Base-by-base conservation (phyloP, 2,113 vertebrate species). In the Perognathus longimembris region DNA sequence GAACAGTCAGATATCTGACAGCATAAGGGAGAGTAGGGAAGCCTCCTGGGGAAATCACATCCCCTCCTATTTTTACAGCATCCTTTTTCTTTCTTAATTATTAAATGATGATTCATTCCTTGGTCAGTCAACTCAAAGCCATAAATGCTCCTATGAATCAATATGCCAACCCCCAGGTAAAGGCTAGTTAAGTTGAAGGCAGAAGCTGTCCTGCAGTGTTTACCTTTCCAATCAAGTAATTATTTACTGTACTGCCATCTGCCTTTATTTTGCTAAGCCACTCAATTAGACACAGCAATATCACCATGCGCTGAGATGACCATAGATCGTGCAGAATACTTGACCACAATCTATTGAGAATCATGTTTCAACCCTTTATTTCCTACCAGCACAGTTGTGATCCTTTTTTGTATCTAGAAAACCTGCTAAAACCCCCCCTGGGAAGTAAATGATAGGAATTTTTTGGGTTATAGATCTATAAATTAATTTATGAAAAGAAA, bases 401-500 rank as follows among this genome's bases (percentile, higher is more conserved):
- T 32, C 64, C 69, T 95, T 92, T 85, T 30, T 50, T 96, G 69
- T 28, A 87, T 92, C 91, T 82, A 42, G 71, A 59, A 91, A 82
- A 89, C 95, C 92, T 92, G 69, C 59, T 94, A 90, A 92, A 93
- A n/a, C 81, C 4, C 81, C 4, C 75, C 80, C 22, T 96, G 81
- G 90, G 70, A 96, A 94, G 77, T 76, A n/a, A 95, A 69, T 85
- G 95, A 74, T 79, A 73, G 8, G 61, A 94, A 96, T 59, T 50
- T 69, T n/a, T 50, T 17, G 57, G 93, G 84, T 88, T 77, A 50
- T 78, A 54, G 36, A 83, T 42, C 77, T 79, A 92, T 96, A 92
- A 69, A 92, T 83, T 97, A 95, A 21, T 96, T 83, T 82, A 93
- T 96, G 73, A 96, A 93, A 71, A 96, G 92, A 94, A 74, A 14